Evolutionary conservation across 2,113 vertebrate genomes (phyloP).

Genomic region (Daboia siamensis): DNA sequence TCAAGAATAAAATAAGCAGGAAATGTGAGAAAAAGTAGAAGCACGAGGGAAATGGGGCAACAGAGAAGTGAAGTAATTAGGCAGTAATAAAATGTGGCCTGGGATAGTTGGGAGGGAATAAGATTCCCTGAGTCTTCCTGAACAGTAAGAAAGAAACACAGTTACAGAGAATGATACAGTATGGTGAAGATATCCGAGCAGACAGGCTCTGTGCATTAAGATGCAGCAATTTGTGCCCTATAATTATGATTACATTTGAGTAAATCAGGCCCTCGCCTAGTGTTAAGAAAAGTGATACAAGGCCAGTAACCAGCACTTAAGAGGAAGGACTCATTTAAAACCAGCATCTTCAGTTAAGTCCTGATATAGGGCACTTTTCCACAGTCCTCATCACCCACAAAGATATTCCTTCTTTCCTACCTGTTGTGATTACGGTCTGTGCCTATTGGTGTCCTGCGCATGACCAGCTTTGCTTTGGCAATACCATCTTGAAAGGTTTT

Average conservation of each 20-base stretch:
- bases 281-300: background rate
- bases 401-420: conserved; percentile 52
- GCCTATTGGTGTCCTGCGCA: conserved; percentile 85
- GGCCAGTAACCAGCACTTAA: background rate
- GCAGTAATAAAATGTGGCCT: background rate
- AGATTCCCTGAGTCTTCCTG: background rate
- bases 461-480: conserved; percentile 84
- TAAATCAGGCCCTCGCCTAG: background rate
- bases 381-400: background rate
- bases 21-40: background rate
- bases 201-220: background rate
- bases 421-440: conserved; percentile 95
- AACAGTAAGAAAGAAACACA: background rate
- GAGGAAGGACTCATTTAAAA: background rate
- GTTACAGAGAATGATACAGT: background rate
- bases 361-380: background rate
- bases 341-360: background rate
- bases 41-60: background rate
- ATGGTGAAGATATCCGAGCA: background rate
- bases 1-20: background rate
- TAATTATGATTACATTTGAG: background rate
- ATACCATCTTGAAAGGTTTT: conserved; percentile 92
- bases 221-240: background rate
- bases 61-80: background rate
- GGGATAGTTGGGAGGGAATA: background rate